Conservation (phyloP, 2,888 invertebrate species). For the Drosophila macrospina region DNA sequence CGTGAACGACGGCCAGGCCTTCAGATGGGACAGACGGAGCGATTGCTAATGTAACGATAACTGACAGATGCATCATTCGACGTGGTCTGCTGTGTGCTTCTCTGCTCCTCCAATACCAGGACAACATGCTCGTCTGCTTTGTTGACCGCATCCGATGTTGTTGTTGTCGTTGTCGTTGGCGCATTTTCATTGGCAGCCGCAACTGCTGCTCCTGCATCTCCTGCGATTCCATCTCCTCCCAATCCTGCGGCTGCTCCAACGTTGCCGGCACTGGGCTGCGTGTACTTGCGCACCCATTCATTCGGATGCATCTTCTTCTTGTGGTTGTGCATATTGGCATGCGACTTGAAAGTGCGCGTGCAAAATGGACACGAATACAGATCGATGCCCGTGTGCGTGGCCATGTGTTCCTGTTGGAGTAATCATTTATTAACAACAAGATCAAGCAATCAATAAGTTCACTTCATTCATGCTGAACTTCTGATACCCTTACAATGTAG, state of each 20-base stretch:
- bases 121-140: not conserved
- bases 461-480: not conserved
- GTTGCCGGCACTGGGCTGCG: conserved; percentile 52
- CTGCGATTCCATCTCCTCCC: not conserved
- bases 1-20: not conserved
- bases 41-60: conserved; percentile 46
- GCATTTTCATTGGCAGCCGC: conserved; percentile 1
- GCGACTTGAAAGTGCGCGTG: conserved; percentile 83
- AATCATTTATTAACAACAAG: not conserved
- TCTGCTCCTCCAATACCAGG: not conserved
- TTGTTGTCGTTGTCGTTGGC: not conserved
- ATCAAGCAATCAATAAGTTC: not conserved
- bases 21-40: conserved; percentile 55
- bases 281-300: conserved; percentile 81
- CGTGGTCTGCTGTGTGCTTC: conserved; percentile 19
- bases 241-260: not conserved
- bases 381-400: conserved; percentile 83
- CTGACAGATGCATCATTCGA: conserved; percentile 20
- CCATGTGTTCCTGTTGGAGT: conserved; percentile 81
- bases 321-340: conserved; percentile 85
- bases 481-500: not conserved
- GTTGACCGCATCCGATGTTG: not conserved
- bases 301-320: conserved; percentile 83
- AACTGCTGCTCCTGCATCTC: not conserved
- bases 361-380: conserved; percentile 83